Percentiles rank a stretch among this genome's conserved stretches.
These are phyloP conservation scores for Microtus richardsoni DNA, from an alignment of 2,113 vertebrate species.

Conservation along the genomic window DNA sequence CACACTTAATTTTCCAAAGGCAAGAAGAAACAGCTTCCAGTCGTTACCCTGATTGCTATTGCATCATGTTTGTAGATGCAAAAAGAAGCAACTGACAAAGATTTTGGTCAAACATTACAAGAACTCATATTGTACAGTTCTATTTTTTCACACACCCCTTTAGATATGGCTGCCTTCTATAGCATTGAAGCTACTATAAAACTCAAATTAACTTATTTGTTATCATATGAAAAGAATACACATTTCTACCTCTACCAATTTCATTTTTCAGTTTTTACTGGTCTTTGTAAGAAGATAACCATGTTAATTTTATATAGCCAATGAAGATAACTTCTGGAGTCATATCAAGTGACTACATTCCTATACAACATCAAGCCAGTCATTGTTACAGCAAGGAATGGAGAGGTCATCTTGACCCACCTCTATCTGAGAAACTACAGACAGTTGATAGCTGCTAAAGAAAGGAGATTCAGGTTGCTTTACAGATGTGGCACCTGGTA, in stretches of 20 bases:
- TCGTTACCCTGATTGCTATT: constrained; percentile 4
- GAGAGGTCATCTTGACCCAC: no score
- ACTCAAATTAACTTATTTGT: background rate
- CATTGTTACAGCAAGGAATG: background rate
- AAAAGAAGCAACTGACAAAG: background rate
- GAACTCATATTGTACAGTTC: background rate
- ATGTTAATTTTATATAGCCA: background rate
- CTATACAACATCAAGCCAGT: background rate
- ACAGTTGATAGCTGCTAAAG: background rate
- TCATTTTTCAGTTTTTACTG: background rate
- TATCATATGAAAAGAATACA: background rate
- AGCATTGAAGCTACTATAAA: background rate
- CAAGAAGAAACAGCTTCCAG: background rate
- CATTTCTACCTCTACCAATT: background rate
- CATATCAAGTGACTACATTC: background rate
- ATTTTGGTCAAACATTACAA: background rate
- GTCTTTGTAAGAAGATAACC: background rate
- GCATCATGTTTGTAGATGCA: background rate
- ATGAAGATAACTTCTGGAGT: background rate
- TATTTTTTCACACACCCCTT: background rate
- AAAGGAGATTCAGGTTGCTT: no score
- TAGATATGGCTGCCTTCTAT: background rate
- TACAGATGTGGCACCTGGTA: background rate
- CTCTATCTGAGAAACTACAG: background rate
- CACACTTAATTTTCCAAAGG: constrained; percentile 31